Evolutionary conservation across 2,797 vertebrate genomes (phyloP).

Genomic region (Acrossocheilus fasciatus): DNA sequence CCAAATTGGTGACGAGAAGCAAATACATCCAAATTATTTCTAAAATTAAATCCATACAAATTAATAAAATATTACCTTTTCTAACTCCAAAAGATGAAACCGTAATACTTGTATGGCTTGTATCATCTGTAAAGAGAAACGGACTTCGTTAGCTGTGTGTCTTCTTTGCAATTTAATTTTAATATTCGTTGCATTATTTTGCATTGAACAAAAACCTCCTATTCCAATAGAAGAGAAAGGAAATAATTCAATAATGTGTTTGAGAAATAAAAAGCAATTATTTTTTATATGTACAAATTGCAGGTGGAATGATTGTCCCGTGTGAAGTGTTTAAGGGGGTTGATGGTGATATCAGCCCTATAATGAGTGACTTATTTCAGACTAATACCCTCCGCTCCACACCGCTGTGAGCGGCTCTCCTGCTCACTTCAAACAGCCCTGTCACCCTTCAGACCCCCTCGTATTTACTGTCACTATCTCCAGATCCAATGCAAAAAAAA

Average conservation of each 20-base stretch:
- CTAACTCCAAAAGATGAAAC: constrained; percentile 99
- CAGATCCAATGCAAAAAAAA: constrained; percentile 57
- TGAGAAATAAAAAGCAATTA: neutral
- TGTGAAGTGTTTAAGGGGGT: constrained; percentile 23
- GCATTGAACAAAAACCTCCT: constrained; percentile 50
- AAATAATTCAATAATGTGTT: constrained; percentile 32
- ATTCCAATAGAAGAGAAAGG: constrained; percentile 47
- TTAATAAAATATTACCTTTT: constrained; percentile 90
- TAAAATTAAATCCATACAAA: neutral
- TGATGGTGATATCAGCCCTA: constrained; percentile 77
- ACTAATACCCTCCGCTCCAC: constrained; percentile 66
- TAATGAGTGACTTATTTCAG: constrained; percentile 76
- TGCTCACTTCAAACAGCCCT: constrained; percentile 58
- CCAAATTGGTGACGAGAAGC: neutral
- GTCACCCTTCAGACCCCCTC: constrained; percentile 67
- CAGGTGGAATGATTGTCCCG: neutral
- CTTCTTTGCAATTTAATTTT: neutral
- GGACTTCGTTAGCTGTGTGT: neutral
- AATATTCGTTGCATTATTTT: neutral
- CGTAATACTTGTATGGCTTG: constrained; percentile 99
- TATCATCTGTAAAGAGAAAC: constrained; percentile 90
- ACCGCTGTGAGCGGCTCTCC: constrained; percentile 65
- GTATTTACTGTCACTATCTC: constrained; percentile 66
- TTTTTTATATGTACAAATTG: neutral
- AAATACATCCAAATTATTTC: neutral